Evolutionary conservation across 2,113 vertebrate species (phyloP).

Genomic region (Silurus meridionalis): DNA sequence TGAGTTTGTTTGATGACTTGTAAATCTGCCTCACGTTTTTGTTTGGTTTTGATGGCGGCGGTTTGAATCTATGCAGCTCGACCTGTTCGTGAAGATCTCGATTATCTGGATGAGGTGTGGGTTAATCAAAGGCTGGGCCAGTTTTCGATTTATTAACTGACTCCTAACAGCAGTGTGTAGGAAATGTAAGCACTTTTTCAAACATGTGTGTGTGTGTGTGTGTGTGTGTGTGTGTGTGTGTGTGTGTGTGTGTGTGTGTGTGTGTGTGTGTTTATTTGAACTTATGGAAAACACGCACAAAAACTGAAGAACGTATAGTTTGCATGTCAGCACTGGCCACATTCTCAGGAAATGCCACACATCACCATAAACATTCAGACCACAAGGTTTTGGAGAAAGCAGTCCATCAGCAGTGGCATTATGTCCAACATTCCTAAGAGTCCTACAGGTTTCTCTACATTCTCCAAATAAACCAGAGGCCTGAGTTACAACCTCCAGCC

Average conservation of each 20-base stretch:
- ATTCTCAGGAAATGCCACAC: conserved; percentile 40
- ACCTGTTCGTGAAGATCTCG: conserved; percentile 17
- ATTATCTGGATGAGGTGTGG: neutral
- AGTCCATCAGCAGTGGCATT: conserved; percentile 30
- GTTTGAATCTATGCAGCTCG: neutral
- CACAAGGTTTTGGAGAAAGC: conserved; percentile 20
- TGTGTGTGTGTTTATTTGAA: neutral
- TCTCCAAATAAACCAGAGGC: conserved; percentile 14
- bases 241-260: neutral
- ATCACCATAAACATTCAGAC: conserved; percentile 48
- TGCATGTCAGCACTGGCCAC: conserved; percentile 36
- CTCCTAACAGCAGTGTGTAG: neutral
- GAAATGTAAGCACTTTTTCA: neutral
- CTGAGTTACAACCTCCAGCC: neutral
- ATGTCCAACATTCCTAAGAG: conserved; percentile 43
- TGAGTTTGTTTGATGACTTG: neutral
- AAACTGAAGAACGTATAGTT: neutral
- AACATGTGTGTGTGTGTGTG: neutral
- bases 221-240: neutral
- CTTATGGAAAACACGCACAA: neutral
- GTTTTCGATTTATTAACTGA: neutral
- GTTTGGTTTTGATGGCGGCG: neutral
- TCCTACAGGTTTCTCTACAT: conserved; percentile 37
- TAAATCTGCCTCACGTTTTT: neutral
- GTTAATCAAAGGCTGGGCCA: neutral